Conservation (phyloP, 2,888 invertebrate genomes). For the Nesidiocoris tenuis region DNA sequence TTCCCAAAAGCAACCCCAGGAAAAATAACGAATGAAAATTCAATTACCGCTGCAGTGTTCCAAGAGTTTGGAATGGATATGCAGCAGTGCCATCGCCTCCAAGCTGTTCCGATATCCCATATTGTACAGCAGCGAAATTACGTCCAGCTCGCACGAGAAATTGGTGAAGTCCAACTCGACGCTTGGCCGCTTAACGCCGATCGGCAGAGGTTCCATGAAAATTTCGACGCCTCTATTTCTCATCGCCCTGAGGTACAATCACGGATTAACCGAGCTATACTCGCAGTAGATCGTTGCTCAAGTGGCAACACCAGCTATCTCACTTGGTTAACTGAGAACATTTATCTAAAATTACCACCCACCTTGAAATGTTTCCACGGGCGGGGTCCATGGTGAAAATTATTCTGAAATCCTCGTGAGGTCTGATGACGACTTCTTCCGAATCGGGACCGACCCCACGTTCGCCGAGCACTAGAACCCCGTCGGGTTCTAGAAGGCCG, state of each 20-base stretch:
- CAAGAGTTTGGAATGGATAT: constrained; percentile 39
- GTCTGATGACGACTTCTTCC: constrained; percentile 69
- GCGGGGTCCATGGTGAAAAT: constrained; percentile 94
- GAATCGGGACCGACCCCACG: constrained; percentile 76
- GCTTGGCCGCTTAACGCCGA: not conserved
- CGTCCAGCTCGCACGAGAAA: constrained; percentile 53
- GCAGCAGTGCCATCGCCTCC: constrained; percentile 35
- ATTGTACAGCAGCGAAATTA: constrained; percentile 55
- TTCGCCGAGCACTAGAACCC: constrained; percentile 85
- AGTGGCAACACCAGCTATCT: no score
- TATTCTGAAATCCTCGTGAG: constrained; percentile 88
- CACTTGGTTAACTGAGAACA: no score
- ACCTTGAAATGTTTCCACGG: constrained; percentile 92
- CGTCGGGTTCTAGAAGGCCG: constrained; percentile 89
- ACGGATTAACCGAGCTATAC: no score
- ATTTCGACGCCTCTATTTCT: constrained; percentile 96
- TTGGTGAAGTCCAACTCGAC: not conserved
- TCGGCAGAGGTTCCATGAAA: constrained; percentile 53
- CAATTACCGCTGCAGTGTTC: constrained; percentile 36
- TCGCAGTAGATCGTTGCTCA: no score
- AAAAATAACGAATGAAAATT: no score
- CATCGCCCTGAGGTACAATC: constrained; percentile 81
- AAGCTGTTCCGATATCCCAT: constrained; percentile 55
- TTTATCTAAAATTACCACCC: no score
- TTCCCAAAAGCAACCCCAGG: no score